Percentiles rank a stretch among this genome's conserved stretches.
Conservation (phyloP, 2,113 vertebrate genomes). For the Stictonetta naevosa region DNA sequence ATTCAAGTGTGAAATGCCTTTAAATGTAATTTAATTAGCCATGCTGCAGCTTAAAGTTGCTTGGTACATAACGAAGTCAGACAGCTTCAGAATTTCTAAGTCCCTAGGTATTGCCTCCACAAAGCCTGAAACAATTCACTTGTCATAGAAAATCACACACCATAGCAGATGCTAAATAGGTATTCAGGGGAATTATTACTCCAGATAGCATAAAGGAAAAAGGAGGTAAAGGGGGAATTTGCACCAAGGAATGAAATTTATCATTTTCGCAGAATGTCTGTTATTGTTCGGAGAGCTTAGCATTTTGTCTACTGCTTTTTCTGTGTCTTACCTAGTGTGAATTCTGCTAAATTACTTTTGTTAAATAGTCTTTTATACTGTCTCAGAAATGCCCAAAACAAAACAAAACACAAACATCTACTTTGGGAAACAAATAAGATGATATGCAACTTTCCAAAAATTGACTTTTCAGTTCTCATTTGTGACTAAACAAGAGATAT, state of each 20-base stretch:
- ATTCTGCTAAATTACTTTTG: not conserved
- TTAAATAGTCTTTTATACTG: not conserved
- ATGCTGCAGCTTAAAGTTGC: not conserved
- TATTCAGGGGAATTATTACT: not conserved
- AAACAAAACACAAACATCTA: not conserved
- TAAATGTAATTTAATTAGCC: slow-evolving; percentile 42
- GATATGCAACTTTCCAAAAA: not conserved
- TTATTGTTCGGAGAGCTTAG: not conserved
- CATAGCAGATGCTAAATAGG: not conserved
- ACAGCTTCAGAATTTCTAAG: not conserved
- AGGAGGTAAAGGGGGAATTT: not conserved
- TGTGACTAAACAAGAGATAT: not conserved
- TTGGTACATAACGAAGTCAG: not conserved
- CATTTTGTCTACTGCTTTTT: not conserved
- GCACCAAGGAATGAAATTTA: not conserved
- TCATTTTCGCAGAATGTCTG: not conserved
- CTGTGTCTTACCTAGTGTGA: not conserved
- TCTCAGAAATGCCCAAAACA: not conserved
- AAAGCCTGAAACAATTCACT: slow-evolving; percentile 1
- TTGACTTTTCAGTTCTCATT: not conserved
- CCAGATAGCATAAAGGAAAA: not conserved
- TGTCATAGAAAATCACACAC: slow-evolving; percentile 7
- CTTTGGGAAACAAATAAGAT: not conserved
- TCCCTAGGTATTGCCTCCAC: not conserved
- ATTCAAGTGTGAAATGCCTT: slow-evolving; percentile 41